phyloP scores from a whole-genome alignment of 1,140 invertebrate genomes.

The Arctopsyche grandis region DNA sequence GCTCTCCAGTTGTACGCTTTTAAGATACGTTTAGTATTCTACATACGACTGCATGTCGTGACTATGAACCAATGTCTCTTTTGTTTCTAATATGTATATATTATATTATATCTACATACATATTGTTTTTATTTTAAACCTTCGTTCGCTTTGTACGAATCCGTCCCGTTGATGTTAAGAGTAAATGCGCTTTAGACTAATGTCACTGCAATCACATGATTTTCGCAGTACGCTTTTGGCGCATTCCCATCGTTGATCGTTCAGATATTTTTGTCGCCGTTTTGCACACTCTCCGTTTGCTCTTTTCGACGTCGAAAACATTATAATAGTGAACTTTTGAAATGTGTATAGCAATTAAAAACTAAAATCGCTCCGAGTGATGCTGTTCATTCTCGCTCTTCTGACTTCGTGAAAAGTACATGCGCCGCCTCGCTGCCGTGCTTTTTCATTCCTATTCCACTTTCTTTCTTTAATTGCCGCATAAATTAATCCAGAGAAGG shows the following conservation, averaged over 20 bases:
- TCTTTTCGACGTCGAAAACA: background rate
- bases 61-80: slow-evolving; percentile 36
- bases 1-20: background rate
- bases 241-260: background rate
- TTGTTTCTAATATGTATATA: slow-evolving; percentile 29
- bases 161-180: background rate
- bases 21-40: slow-evolving; percentile 29
- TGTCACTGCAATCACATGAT: background rate
- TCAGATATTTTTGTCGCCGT: background rate
- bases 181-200: background rate
- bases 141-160: background rate
- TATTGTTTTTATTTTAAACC: background rate
- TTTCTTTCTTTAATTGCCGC: slow-evolving; percentile 54
- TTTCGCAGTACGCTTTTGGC: background rate
- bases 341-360: slow-evolving; percentile 12
- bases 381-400: background rate
- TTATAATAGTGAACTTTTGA: background rate
- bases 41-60: slow-evolving; percentile 29
- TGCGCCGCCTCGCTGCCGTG: slow-evolving; percentile 6
- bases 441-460: slow-evolving; percentile 26
- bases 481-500: slow-evolving; percentile 53
- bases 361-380: slow-evolving; percentile 1
- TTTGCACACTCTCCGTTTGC: background rate
- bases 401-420: slow-evolving; percentile 21
- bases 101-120: background rate